phyloP scores from a whole-genome alignment of 2,888 invertebrate species.

The Cryptus viduatorius region DNA sequence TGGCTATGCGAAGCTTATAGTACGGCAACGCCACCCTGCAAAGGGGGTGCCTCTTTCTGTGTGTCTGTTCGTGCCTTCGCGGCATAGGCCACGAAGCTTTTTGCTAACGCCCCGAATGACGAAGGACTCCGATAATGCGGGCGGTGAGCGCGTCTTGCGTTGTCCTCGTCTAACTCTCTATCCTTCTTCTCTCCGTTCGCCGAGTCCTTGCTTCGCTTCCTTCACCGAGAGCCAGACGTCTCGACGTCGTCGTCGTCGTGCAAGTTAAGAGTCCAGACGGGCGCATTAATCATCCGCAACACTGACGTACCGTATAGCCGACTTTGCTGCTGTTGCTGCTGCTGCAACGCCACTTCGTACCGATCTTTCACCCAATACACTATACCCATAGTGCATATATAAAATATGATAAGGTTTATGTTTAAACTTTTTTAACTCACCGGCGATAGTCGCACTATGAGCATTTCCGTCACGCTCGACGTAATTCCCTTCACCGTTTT shows the following conservation, averaged over 20 bases:
- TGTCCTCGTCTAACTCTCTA: conserved; percentile 30
- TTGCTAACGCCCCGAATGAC: conserved; percentile 65
- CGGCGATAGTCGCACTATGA: no score
- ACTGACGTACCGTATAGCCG: conserved; percentile 50
- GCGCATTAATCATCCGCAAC: conserved; percentile 69
- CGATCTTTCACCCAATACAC: conserved; percentile 47
- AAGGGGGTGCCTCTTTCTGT: conserved; percentile 35
- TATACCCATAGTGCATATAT: not conserved
- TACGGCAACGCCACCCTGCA: conserved; percentile 33
- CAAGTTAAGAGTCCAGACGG: conserved; percentile 68
- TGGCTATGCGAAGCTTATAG: no score
- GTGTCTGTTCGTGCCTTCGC: conserved; percentile 25
- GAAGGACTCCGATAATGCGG: conserved; percentile 70
- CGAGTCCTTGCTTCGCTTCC: conserved; percentile 39
- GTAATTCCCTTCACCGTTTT: no score
- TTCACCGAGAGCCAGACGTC: conserved; percentile 57
- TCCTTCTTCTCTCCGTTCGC: conserved; percentile 21
- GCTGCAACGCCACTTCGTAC: conserved; percentile 19
- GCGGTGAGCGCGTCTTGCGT: conserved; percentile 43
- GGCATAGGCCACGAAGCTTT: conserved; percentile 20
- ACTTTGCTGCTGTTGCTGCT: conserved; percentile 37
- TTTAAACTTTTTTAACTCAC: not conserved
- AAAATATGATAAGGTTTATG: not conserved
- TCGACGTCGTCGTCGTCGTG: conserved; percentile 60
- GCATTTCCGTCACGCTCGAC: no score